Evolutionary conservation across 2,797 vertebrate genomes (phyloP).

Genomic region (Hydrophis major): DNA sequence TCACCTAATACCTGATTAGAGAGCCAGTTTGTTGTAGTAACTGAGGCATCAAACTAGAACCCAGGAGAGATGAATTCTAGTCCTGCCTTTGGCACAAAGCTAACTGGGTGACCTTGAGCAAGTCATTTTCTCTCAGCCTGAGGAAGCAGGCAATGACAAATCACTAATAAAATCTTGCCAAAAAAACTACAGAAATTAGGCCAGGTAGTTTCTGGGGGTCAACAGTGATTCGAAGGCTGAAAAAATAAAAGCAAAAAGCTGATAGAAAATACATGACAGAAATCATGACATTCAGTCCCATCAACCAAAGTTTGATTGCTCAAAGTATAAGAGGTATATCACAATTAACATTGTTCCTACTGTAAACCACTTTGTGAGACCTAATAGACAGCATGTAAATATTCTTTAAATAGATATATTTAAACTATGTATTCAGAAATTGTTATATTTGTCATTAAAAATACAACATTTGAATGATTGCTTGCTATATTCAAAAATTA

Average conservation of each 20-base stretch:
- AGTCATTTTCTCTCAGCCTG: neutral
- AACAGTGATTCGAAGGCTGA: neutral
- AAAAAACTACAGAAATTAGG: neutral
- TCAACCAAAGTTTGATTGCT: neutral
- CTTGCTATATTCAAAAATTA: neutral
- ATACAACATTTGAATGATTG: neutral
- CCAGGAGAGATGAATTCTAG: neutral
- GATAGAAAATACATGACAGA: neutral
- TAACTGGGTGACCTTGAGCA: neutral
- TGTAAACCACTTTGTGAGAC: neutral
- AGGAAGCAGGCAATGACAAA: neutral
- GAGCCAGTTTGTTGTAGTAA: neutral
- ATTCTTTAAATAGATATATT: neutral
- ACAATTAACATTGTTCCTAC: neutral
- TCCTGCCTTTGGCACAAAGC: neutral
- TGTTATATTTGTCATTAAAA: neutral
- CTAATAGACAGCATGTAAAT: neutral
- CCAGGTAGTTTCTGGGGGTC: neutral
- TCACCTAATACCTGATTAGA: neutral
- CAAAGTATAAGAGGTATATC: neutral
- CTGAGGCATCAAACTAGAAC: neutral
- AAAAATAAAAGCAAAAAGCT: neutral
- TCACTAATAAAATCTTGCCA: neutral
- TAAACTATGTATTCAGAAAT: neutral
- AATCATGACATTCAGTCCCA: neutral